phyloP scores from a whole-genome alignment of 2,797 vertebrate genomes.

The Bradypodion ventrale region DNA sequence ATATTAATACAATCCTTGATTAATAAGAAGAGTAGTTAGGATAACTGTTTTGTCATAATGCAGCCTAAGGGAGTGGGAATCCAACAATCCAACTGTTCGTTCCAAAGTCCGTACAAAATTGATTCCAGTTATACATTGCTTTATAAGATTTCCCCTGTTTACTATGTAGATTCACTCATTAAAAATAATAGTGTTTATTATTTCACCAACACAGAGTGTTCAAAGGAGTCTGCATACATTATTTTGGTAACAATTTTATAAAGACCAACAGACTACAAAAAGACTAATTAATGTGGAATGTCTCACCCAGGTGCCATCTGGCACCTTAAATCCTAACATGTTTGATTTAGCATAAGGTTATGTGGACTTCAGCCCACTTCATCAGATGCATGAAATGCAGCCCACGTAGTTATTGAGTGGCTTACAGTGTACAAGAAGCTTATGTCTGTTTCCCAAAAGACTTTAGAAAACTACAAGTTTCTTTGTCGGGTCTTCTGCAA shows the following conservation, averaged over 20 bases:
- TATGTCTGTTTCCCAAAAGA: no score
- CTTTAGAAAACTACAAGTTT: no score
- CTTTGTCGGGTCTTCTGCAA: no score
- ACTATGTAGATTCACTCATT: background rate
- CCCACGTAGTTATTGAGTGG: no score
- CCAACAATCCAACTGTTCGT: background rate
- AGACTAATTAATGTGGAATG: no score
- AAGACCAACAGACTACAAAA: no score
- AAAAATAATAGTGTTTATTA: background rate
- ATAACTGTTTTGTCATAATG: conserved; percentile 25
- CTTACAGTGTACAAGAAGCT: no score
- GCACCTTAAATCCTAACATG: no score
- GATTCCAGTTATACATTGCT: background rate
- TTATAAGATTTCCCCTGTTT: background rate
- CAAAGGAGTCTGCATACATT: background rate
- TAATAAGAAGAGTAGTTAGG: conserved; percentile 24
- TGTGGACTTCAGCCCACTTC: no score
- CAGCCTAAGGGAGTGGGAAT: background rate
- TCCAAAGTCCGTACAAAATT: background rate
- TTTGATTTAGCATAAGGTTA: no score
- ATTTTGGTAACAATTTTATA: background rate
- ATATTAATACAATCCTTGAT: conserved; percentile 24
- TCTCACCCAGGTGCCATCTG: no score
- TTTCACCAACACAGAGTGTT: background rate
- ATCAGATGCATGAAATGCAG: no score